These are phyloP conservation scores for Danio tinwini DNA, from an alignment of 2,797 vertebrate species.

Conservation along the genomic window DNA sequence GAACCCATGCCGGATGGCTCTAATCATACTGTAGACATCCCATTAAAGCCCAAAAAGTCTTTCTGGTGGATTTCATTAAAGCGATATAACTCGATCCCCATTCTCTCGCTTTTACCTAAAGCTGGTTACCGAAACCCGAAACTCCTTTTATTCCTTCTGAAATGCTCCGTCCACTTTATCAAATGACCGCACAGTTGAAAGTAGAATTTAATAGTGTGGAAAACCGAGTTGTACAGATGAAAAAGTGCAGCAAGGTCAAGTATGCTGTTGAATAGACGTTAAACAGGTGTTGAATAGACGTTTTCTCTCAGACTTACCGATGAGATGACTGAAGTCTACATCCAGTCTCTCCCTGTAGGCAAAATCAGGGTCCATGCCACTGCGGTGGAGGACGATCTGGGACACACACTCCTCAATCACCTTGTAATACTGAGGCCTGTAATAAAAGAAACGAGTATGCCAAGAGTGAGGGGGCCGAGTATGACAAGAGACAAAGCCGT, in stretches of 20 bases:
- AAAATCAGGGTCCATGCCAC: slow-evolving; percentile 95
- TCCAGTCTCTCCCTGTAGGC: slow-evolving; percentile 90
- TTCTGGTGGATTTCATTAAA: slow-evolving; percentile 9
- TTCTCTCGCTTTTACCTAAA: slow-evolving; percentile 39
- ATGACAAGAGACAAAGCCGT: slow-evolving; percentile 43
- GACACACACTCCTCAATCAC: slow-evolving; percentile 97
- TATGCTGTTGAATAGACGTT: neutral
- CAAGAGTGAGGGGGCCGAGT: neutral
- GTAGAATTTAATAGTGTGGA: slow-evolving; percentile 19
- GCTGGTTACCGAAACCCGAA: slow-evolving; percentile 31
- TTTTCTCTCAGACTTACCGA: slow-evolving; percentile 80
- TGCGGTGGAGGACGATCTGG: slow-evolving; percentile 94
- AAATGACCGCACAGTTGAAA: slow-evolving; percentile 20
- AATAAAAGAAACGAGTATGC: slow-evolving; percentile 51
- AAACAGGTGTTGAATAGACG: neutral
- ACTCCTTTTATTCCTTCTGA: slow-evolving; percentile 30
- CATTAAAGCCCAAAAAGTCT: slow-evolving; percentile 27
- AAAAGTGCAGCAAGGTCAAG: slow-evolving; percentile 14
- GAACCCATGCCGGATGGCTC: slow-evolving; percentile 5
- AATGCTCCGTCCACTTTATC: slow-evolving; percentile 26
- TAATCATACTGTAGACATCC: slow-evolving; percentile 22
- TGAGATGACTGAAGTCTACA: slow-evolving; percentile 90
- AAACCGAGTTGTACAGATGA: slow-evolving; percentile 19
- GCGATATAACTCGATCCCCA: slow-evolving; percentile 18
- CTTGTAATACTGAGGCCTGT: slow-evolving; percentile 97